A percentile compares a stretch with the other conserved stretches of the same genome.
phyloP scores from a whole-genome alignment of 2,888 invertebrate genomes.

The Megamerina dolium region DNA sequence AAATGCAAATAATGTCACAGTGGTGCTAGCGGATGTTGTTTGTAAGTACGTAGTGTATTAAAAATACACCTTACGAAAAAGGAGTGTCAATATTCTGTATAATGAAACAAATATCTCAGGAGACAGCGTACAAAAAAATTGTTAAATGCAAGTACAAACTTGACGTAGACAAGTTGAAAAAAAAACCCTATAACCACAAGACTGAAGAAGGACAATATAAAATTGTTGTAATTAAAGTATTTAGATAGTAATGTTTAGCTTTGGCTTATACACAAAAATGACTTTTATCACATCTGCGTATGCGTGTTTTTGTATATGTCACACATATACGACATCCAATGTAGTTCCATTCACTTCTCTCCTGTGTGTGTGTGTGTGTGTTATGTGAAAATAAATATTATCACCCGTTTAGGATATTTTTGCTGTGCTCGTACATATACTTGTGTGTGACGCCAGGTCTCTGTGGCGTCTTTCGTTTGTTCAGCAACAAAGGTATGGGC shows the following conservation, averaged over 20 bases:
- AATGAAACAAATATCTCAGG: slow-evolving; percentile 34
- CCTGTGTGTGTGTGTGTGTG: neutral
- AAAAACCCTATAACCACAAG: slow-evolving; percentile 8
- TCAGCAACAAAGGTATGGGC: neutral
- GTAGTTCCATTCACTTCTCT: too few relatives aligned
- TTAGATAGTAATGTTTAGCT: too few relatives aligned
- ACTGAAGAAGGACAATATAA: slow-evolving; percentile 15
- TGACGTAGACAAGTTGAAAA: too few relatives aligned
- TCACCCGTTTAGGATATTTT: slow-evolving; percentile 17
- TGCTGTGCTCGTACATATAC: slow-evolving; percentile 19
- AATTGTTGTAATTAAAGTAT: slow-evolving; percentile 40
- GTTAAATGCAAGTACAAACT: too few relatives aligned
- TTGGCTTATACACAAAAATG: too few relatives aligned
- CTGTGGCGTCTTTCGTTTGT: slow-evolving; percentile 29
- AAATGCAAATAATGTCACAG: slow-evolving; percentile 42
- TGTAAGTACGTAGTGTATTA: too few relatives aligned
- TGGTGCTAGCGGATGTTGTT: too few relatives aligned
- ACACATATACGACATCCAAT: too few relatives aligned
- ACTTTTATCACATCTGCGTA: too few relatives aligned
- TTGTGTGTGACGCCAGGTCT: slow-evolving; percentile 22
- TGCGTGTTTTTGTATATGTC: too few relatives aligned
- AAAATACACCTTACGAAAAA: slow-evolving; percentile 28
- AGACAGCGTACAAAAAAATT: slow-evolving; percentile 23
- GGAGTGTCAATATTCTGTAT: slow-evolving; percentile 10
- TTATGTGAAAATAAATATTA: slow-evolving; percentile 20